Conservation (phyloP, 2,888 invertebrate species). For the Acrocyrtus sp. region DNA sequence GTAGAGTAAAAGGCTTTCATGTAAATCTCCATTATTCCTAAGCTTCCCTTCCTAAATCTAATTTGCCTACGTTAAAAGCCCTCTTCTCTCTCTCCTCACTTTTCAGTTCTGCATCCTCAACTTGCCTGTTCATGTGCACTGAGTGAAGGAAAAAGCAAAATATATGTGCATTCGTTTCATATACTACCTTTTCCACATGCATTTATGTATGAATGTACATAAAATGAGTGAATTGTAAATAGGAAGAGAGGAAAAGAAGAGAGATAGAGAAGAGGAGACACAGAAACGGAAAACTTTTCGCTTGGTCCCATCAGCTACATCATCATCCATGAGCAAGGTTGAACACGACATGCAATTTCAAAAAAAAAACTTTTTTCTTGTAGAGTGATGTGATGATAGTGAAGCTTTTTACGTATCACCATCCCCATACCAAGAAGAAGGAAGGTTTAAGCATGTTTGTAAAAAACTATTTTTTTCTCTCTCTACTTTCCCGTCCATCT, state of each 20-base stretch:
- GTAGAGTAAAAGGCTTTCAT: constrained; percentile 64
- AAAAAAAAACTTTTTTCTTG: constrained; percentile 29
- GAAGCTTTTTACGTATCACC: too few relatives aligned
- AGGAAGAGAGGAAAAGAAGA: constrained; percentile 40
- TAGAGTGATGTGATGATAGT: too few relatives aligned
- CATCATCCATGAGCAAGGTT: constrained; percentile 46
- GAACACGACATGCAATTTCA: constrained; percentile 48
- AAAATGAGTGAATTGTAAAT: constrained; percentile 50
- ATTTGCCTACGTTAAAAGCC: constrained; percentile 66
- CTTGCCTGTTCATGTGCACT: constrained; percentile 51
- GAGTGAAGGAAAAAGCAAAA: constrained; percentile 46
- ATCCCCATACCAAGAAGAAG: too few relatives aligned
- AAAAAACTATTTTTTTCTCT: constrained; percentile 42
- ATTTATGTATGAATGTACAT: constrained; percentile 24
- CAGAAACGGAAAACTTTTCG: too few relatives aligned
- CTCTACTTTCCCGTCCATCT: too few relatives aligned
- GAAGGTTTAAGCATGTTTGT: constrained; percentile 35
- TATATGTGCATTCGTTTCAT: constrained; percentile 15
- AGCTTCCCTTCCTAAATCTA: constrained; percentile 65
- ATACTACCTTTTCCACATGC: neutral
- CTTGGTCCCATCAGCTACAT: constrained; percentile 40
- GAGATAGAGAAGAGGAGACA: constrained; percentile 43
- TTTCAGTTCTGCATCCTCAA: constrained; percentile 51
- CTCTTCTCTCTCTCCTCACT: constrained; percentile 57
- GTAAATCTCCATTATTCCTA: constrained; percentile 65